Base-by-base conservation (phyloP, 2,797 vertebrate genomes). In the Coreius guichenoti region DNA sequence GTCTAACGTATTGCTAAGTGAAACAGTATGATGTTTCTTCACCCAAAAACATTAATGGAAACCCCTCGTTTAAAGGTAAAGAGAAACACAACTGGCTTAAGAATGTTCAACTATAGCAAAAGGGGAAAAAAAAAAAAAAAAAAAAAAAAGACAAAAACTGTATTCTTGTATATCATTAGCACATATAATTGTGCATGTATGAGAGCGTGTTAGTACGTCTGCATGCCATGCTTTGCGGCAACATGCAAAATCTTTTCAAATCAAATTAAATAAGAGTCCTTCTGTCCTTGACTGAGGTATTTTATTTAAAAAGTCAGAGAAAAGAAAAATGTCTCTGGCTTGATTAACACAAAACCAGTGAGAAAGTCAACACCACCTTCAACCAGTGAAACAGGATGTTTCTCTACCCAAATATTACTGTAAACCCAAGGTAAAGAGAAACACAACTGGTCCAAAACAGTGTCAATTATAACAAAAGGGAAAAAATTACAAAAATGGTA, bases 121-220 rank as follows among this genome's bases (percentile, higher is more conserved):
- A 17, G 3, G 17, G 14, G 7, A 56, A 26, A 14, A 8, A 58
- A 5, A 0, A 8, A 58, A 5, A 0, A 56, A 26, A 14, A 8
- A 58, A 5, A 0, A n/a, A n/a, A n/a, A n/a, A n/a, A n/a, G n/a
- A 12, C 1, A 9, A n/a, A 13, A 17, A 36, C 14, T 5, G 12
- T 8, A 72, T 43, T 70, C 21, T 70, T 45, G 2, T 26, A 17
- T 17, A 49, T 17, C 12, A 70, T 70, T 3, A 70, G 23, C 65
- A 68, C 17, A 58, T 4, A 58, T 21, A 49, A 12, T 67, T 54
- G 36, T 68, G 58, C 67, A 56, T 76, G 54, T 39, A 14, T 67
- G 29, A n/a, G 51, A 54, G 7, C 1, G 19, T 76, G 5, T 49
- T 29, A 58, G 29, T 61, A 16, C 21, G n/a, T 29, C n/a, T 19